Percentiles rank a stretch among this genome's conserved stretches.
These are phyloP conservation scores for Nasonia vitripennis DNA, from an alignment of 1,140 invertebrate genomes.

Conservation along the genomic window DNA sequence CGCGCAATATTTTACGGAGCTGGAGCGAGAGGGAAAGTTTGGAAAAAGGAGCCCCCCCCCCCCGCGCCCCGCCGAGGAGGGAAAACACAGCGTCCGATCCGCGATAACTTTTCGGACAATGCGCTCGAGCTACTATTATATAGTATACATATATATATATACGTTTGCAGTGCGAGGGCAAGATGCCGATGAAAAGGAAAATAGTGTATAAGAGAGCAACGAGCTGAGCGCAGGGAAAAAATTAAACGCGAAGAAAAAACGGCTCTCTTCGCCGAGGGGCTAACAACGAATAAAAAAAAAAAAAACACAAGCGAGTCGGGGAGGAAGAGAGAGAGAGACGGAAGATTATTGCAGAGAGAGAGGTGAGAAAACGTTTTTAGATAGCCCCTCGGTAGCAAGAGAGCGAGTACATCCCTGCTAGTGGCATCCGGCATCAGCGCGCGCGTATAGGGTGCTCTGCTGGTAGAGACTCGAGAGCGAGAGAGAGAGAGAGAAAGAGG, in stretches of 20 bases:
- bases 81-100: background rate
- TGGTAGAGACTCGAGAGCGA: slow-evolving; percentile 9
- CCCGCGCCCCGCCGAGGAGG: background rate
- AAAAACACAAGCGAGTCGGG: slow-evolving; percentile 22
- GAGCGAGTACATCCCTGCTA: slow-evolving; percentile 33
- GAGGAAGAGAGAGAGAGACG: slow-evolving; percentile 45
- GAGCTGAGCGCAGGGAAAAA: background rate
- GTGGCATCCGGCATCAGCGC: slow-evolving; percentile 17
- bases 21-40: background rate
- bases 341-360: slow-evolving; percentile 26
- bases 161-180: too few species aligned
- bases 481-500: slow-evolving; percentile 45
- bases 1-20: background rate
- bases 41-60: background rate
- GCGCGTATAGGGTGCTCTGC: background rate
- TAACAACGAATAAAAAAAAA: background rate
- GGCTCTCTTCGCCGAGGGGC: background rate
- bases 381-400: slow-evolving; percentile 27
- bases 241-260: slow-evolving; percentile 16
- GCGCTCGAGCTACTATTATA: background rate
- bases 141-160: too few species aligned
- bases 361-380: slow-evolving; percentile 47
- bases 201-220: background rate
- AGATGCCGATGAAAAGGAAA: background rate
- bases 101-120: background rate